Percentiles rank a stretch among this genome's conserved stretches.
Conservation (phyloP, 2,888 invertebrate species). For the Nudaria mundana region DNA sequence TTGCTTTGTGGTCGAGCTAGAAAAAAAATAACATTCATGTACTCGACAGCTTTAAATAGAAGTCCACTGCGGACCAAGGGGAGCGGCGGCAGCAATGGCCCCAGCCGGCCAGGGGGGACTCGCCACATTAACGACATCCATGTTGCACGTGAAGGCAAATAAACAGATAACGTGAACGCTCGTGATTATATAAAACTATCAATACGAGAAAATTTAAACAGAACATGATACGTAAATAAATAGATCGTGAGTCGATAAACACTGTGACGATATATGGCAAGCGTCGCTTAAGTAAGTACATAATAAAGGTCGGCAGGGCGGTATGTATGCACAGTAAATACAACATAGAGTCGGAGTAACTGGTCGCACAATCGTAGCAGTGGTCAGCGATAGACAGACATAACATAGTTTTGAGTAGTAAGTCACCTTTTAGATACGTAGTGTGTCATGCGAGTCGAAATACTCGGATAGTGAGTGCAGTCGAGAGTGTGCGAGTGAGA, state of each 20-base stretch:
- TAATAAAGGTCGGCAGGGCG: too few species aligned
- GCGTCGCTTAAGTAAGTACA: slow-evolving; percentile 62
- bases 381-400: slow-evolving; percentile 54
- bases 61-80: slow-evolving; percentile 10
- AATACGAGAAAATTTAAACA: slow-evolving; percentile 37
- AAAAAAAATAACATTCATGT: slow-evolving; percentile 72
- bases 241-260: slow-evolving; percentile 42
- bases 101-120: slow-evolving; percentile 10
- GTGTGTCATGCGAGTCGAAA: slow-evolving; percentile 63
- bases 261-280: slow-evolving; percentile 56
- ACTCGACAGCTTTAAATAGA: slow-evolving; percentile 53
- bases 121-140: slow-evolving; percentile 10
- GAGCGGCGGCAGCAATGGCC: slow-evolving; percentile 6
- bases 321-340: slow-evolving; percentile 34
- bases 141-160: slow-evolving; percentile 54
- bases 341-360: slow-evolving; percentile 23
- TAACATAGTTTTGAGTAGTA: slow-evolving; percentile 85
- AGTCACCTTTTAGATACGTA: slow-evolving; percentile 81
- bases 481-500: slow-evolving; percentile 34
- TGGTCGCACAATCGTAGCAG: slow-evolving; percentile 36
- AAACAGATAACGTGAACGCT: slow-evolving; percentile 60
- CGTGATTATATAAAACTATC: slow-evolving; percentile 42
- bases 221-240: slow-evolving; percentile 42
- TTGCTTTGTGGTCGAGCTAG: slow-evolving; percentile 78
- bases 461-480: slow-evolving; percentile 31